These are phyloP conservation scores for Karalla daura DNA, from an alignment of 2,797 vertebrate species.

Conservation along the genomic window DNA sequence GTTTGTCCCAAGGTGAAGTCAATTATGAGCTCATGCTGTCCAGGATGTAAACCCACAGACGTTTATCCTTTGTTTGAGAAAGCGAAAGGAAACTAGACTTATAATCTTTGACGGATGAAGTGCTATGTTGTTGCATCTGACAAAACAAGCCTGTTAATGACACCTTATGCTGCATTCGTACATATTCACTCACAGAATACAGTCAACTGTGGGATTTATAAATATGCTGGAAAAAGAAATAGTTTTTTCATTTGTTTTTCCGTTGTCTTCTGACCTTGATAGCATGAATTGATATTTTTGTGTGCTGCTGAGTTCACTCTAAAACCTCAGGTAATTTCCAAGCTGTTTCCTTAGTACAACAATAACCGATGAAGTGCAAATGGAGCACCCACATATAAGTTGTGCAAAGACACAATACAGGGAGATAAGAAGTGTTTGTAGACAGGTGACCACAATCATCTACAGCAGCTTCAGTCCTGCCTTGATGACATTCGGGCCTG, in stretches of 20 bases:
- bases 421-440: not conserved
- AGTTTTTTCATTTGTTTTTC: slow-evolving; percentile 14
- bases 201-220: not conserved
- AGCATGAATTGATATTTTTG: not conserved
- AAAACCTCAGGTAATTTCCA: slow-evolving; percentile 19
- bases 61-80: slow-evolving; percentile 42
- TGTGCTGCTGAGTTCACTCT: not conserved
- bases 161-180: slow-evolving; percentile 6
- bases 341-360: not conserved
- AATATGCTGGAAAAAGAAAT: slow-evolving; percentile 4
- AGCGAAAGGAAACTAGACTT: slow-evolving; percentile 26
- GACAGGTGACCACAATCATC: too few relatives aligned
- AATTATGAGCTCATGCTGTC: slow-evolving; percentile 44
- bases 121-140: slow-evolving; percentile 19
- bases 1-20: slow-evolving; percentile 12
- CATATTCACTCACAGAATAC: slow-evolving; percentile 4
- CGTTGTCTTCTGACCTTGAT: not conserved
- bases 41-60: slow-evolving; percentile 41
- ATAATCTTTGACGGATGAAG: slow-evolving; percentile 14
- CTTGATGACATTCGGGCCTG: too few relatives aligned
- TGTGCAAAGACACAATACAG: not conserved
- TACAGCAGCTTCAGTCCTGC: too few relatives aligned
- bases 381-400: rapidly evolving
- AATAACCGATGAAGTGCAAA: slow-evolving; percentile 19
- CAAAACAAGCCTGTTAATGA: slow-evolving; percentile 43